Conservation (phyloP, 2,113 vertebrate genomes). For the Pterocles burchelli region DNA sequence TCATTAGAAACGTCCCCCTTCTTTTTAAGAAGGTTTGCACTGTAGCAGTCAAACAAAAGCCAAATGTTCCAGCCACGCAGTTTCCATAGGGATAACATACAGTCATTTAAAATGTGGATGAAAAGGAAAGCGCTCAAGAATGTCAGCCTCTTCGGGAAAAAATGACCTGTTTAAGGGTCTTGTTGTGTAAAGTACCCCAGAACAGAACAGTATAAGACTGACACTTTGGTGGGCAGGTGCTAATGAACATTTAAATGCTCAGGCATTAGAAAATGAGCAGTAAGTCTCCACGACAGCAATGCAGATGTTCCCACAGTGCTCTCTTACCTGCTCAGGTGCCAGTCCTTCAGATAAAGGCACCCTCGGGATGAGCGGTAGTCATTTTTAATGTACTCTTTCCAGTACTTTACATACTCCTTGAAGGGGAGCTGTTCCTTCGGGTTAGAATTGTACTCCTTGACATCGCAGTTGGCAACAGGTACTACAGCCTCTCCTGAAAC, state of each 20-base stretch:
- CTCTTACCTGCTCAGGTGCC: slow-evolving; percentile 92
- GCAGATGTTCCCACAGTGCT: neutral
- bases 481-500: slow-evolving; percentile 87
- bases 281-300: neutral
- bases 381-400: slow-evolving; percentile 85
- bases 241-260: neutral
- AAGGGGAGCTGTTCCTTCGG: slow-evolving; percentile 90
- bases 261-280: accelerated
- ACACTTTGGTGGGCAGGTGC: neutral
- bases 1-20: neutral
- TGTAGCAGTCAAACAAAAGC: neutral
- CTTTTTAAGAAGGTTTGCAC: neutral
- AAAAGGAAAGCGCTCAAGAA: neutral
- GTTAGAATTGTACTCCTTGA: slow-evolving; percentile 92
- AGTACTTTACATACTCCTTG: slow-evolving; percentile 88
- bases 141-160: neutral
- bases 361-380: slow-evolving; percentile 82
- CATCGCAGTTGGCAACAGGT: slow-evolving; percentile 92
- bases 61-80: accelerated
- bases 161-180: neutral
- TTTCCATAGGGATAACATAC: neutral
- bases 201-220: neutral
- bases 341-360: slow-evolving; percentile 96
- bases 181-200: accelerated
- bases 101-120: neutral